A percentile compares a stretch with the other conserved stretches of the same genome.
These are phyloP conservation scores for Mylabris sibirica DNA, from an alignment of 2,888 invertebrate genomes.

Conservation along the genomic window DNA sequence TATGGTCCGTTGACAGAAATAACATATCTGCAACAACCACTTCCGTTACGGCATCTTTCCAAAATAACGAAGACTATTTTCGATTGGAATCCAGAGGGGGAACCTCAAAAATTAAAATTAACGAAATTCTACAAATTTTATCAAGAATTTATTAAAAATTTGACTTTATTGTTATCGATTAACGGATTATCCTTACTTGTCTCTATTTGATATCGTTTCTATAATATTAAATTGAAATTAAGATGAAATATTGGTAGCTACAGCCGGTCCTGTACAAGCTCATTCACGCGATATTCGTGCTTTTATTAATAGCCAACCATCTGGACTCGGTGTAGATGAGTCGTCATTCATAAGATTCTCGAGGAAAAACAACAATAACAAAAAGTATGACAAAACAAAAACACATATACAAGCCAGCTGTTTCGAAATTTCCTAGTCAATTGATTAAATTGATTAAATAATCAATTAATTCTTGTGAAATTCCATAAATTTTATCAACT, in stretches of 20 bases:
- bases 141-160: too few species aligned
- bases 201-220: too few species aligned
- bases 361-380: neutral
- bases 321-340: neutral
- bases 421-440: neutral
- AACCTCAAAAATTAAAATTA: neutral
- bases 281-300: neutral
- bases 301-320: slow-evolving; percentile 11
- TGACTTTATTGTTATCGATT: neutral
- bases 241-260: too few species aligned
- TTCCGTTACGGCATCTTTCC: slow-evolving; percentile 21
- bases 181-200: too few species aligned
- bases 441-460: neutral
- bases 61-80: slow-evolving; percentile 1
- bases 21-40: slow-evolving; percentile 31
- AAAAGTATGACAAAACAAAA: neutral
- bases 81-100: neutral
- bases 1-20: slow-evolving; percentile 24
- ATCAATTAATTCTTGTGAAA: slow-evolving; percentile 28
- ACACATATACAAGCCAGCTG: neutral
- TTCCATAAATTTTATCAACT: slow-evolving; percentile 42
- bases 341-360: slow-evolving; percentile 6
- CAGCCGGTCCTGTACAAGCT: neutral
- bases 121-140: neutral
- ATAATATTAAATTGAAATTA: too few species aligned